These are phyloP conservation scores for Ptycholaimellus sp. DNA, from an alignment of 2,888 invertebrate species.

Conservation along the genomic window DNA sequence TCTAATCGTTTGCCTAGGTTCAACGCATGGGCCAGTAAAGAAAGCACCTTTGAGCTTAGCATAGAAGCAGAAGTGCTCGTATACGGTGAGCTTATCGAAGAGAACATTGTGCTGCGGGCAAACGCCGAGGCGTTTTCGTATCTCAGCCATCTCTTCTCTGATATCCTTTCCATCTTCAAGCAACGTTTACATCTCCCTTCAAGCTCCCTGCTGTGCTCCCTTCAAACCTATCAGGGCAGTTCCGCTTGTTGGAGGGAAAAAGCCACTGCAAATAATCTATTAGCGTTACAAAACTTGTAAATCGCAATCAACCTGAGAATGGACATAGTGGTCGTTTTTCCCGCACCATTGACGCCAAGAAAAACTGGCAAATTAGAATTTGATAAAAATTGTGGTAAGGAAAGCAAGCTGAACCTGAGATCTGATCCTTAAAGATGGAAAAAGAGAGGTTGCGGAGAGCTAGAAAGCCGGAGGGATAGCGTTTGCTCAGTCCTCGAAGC, in stretches of 20 bases:
- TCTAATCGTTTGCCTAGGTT: too few relatives aligned
- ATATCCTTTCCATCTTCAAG: not conserved
- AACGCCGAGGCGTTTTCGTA: conserved; percentile 3
- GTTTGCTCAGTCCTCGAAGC: conserved; percentile 44
- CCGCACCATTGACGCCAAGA: conserved; percentile 66
- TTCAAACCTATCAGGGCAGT: conserved; percentile 29
- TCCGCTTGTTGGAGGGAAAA: conserved; percentile 9
- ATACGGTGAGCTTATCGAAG: conserved; percentile 54
- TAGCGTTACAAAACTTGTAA: too few relatives aligned
- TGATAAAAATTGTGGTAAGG: too few relatives aligned
- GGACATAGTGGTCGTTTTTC: conserved; percentile 60
- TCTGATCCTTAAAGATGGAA: conserved; percentile 53
- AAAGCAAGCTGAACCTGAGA: conserved; percentile 37
- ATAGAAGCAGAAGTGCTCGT: conserved; percentile 58
- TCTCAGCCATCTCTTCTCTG: conserved; percentile 1
- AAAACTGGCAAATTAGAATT: too few relatives aligned
- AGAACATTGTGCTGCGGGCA: conserved; percentile 50
- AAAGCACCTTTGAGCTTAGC: conserved; percentile 32
- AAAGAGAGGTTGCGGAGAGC: conserved; percentile 52
- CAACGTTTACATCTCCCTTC: too few relatives aligned
- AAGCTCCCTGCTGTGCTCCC: not conserved
- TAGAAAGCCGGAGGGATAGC: conserved; percentile 8
- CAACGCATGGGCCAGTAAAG: too few relatives aligned
- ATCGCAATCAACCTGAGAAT: too few relatives aligned
- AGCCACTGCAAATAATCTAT: too few relatives aligned